These are phyloP conservation scores for Chamaetylas fuelleborni DNA, from an alignment of 2,113 vertebrate genomes.

Conservation along the genomic window DNA sequence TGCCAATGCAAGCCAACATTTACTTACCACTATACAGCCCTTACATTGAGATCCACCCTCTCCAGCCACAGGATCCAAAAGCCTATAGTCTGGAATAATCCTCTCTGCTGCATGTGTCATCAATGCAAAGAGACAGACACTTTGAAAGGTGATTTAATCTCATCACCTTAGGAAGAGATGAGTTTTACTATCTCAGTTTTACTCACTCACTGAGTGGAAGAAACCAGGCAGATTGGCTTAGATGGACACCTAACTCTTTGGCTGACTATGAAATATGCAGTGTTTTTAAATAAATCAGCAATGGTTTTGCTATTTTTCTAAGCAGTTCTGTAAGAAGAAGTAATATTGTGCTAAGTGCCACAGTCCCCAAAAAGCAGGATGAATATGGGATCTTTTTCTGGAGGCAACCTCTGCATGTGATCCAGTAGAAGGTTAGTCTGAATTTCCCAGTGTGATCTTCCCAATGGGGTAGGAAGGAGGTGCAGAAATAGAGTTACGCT, in stretches of 20 bases:
- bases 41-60: not conserved
- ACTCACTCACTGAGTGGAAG: not conserved
- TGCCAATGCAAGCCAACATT: not conserved
- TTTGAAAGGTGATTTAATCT: not conserved
- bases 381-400: not conserved
- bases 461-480: not conserved
- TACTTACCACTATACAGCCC: not conserved
- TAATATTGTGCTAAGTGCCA: not conserved
- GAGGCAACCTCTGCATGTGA: not conserved
- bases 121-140: not conserved
- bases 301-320: not conserved
- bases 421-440: not conserved
- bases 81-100: not conserved
- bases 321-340: not conserved
- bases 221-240: not conserved
- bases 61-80: not conserved
- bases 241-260: not conserved
- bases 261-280: not conserved
- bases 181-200: not conserved
- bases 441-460: not conserved
- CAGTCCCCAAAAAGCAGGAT: not conserved
- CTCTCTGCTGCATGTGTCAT: not conserved
- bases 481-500: not conserved
- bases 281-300: not conserved
- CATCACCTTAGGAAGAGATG: not conserved